Percentiles rank a stretch among this genome's conserved stretches.
These are phyloP conservation scores for Drosophila guanche DNA, from an alignment of 1,140 invertebrate species.

Conservation along the genomic window DNA sequence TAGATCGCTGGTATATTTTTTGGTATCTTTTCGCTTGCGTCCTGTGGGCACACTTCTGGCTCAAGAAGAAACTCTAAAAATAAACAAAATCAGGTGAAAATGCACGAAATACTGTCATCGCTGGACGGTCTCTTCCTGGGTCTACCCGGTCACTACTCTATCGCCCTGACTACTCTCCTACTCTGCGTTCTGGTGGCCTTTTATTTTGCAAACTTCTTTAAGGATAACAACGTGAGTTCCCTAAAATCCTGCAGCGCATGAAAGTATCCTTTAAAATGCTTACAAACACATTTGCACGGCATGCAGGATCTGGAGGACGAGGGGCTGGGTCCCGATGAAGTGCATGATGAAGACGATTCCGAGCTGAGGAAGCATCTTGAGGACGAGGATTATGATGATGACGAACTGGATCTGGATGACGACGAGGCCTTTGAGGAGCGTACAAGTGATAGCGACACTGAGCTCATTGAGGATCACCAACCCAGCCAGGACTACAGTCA, in stretches of 20 bases:
- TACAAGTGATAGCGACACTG: slow-evolving; percentile 53
- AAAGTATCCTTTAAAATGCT: neutral
- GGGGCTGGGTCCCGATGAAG: slow-evolving; percentile 61
- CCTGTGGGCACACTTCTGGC: slow-evolving; percentile 19
- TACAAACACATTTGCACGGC: neutral
- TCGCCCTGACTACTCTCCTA: slow-evolving; percentile 65
- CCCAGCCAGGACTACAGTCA: slow-evolving; percentile 43
- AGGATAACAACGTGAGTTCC: slow-evolving; percentile 63
- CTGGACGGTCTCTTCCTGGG: slow-evolving; percentile 51
- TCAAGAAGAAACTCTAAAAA: slow-evolving; percentile 29
- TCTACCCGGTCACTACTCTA: slow-evolving; percentile 57
- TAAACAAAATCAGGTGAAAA: slow-evolving; percentile 8
- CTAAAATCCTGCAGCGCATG: too few species aligned
- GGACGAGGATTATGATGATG: slow-evolving; percentile 47
- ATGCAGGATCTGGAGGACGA: slow-evolving; percentile 64
- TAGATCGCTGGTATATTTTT: neutral
- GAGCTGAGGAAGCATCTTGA: slow-evolving; percentile 30
- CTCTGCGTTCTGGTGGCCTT: slow-evolving; percentile 68
- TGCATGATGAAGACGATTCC: slow-evolving; percentile 42
- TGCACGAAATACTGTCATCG: slow-evolving; percentile 30
- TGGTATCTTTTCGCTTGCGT: neutral
- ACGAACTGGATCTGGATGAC: slow-evolving; percentile 38
- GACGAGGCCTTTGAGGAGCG: slow-evolving; percentile 61
- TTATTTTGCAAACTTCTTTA: slow-evolving; percentile 74
- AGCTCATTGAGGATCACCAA: slow-evolving; percentile 25